Base-by-base conservation (phyloP, 2,113 vertebrate genomes). In the Gallinago jamesoni region DNA sequence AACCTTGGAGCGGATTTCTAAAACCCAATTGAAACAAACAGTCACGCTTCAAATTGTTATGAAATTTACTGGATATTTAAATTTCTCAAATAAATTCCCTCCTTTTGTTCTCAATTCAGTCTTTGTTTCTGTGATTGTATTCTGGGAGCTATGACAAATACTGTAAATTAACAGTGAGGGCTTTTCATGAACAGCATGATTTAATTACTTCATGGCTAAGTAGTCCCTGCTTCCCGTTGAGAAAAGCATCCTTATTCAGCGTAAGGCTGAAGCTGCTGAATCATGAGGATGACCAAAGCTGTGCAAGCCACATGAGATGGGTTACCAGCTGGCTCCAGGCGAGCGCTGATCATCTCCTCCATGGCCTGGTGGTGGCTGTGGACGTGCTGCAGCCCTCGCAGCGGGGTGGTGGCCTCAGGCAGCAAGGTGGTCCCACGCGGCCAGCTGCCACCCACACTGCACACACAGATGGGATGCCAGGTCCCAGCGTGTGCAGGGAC, bases 221-320 rank as follows among this genome's bases (percentile, higher is more conserved):
- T 57, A 85, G 45, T 66, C 81, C 53, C 73, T 76, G 55, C 48
- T 93, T 78, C 81, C 66, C 89, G 39, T 22, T 82, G 73, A 95
- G 92, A 90, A 91, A 95, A 92, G 59, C 55, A 86, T 67, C 73
- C 48, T 89, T 87, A 41, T 83, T 83, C 59, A 45, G 90, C 68
- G 69, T 22, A 83, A 47, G 31, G 12, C 25, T 55, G 77, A 72
- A 35, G 80, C 55, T 83, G 55, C 76, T 68, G 86, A 84, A 84
- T 31, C 18, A 37, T 63, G 80, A 81, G 62, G 27, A 45, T n/a
- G 77, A 52, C 31, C 0, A 1, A 75, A 81, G 68, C 47, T 0
- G 1, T 4, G 37, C 14, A 15, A 47, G 43, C 35, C 0, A 0
- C 2, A 4, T 12, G 82, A 68, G 41, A 41, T 2, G 31, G 60